A percentile compares a stretch with the other conserved stretches of the same genome.
Conservation (phyloP, 2,888 invertebrate species). For the Spatulosminthurus flaviceps region DNA sequence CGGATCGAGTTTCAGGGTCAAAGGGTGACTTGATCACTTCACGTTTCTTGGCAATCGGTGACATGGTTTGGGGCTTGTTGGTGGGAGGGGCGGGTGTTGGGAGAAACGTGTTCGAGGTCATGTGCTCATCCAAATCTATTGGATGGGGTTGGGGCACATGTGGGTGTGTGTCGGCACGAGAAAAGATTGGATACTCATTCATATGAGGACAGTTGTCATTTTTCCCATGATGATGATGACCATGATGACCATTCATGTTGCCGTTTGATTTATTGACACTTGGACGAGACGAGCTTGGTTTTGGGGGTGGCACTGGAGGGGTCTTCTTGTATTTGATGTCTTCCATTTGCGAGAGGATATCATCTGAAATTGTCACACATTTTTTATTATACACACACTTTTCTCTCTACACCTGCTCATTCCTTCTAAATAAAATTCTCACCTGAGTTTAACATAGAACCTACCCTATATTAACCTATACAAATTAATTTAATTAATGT, state of each 20-base stretch:
- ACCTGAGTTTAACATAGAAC: too few species aligned
- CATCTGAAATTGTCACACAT: conserved; percentile 40
- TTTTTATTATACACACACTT: background rate
- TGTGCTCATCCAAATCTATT: conserved; percentile 41
- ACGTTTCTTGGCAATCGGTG: conserved; percentile 29
- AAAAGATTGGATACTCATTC: conserved; percentile 19
- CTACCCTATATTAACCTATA: too few species aligned
- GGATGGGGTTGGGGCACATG: conserved; percentile 41
- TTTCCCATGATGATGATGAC: conserved; percentile 10
- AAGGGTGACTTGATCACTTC: conserved; percentile 46
- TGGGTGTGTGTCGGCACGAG: conserved; percentile 45
- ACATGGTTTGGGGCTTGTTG: conserved; percentile 1
- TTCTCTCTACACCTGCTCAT: background rate
- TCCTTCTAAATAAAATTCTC: too few species aligned
- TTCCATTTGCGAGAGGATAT: conserved; percentile 46
- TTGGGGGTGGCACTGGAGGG: conserved; percentile 38
- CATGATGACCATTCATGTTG: conserved; percentile 28
- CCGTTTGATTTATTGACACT: conserved; percentile 22
- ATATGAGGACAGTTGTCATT: conserved; percentile 43
- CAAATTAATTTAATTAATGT: too few species aligned
- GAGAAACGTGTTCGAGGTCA: conserved; percentile 38
- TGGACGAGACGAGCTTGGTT: conserved; percentile 16
- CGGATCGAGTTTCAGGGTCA: conserved; percentile 41
- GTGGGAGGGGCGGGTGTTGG: conserved; percentile 44
- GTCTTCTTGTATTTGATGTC: conserved; percentile 46